Conservation (phyloP, 2,888 invertebrate genomes). For the Penaeus monodon region DNA sequence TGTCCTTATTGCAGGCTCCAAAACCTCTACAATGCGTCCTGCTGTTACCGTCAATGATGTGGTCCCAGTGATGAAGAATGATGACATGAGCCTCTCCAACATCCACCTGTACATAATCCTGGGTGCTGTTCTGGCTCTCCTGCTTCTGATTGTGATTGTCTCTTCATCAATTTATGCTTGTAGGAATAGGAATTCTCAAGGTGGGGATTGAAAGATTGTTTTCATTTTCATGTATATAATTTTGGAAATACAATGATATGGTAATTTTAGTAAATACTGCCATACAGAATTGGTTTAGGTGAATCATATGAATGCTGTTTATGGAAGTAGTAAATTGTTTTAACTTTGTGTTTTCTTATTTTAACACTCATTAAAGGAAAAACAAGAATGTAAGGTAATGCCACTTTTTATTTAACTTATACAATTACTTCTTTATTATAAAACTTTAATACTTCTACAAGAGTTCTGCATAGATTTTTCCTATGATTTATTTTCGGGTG, state of each 20-base stretch:
- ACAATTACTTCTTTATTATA: background rate
- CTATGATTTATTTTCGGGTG: too few species aligned
- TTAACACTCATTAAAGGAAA: constrained; percentile 25
- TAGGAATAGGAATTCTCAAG: constrained; percentile 42
- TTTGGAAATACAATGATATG: background rate
- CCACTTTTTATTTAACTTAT: background rate
- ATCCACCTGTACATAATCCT: constrained; percentile 74
- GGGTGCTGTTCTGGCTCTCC: constrained; percentile 73
- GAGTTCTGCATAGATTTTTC: too few species aligned
- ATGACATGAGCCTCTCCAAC: constrained; percentile 63
- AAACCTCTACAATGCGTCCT: background rate
- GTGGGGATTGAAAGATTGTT: background rate
- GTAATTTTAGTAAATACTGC: too few species aligned
- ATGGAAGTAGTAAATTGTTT: background rate
- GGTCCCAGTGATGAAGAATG: constrained; percentile 23
- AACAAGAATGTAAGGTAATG: constrained; percentile 18
- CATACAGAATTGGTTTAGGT: too few species aligned
- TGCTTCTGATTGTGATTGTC: constrained; percentile 55
- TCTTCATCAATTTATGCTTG: constrained; percentile 56
- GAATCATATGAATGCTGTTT: too few species aligned
- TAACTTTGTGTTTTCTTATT: background rate
- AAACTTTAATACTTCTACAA: background rate
- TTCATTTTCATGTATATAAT: background rate
- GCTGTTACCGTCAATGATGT: background rate
- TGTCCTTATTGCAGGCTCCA: background rate